A percentile compares a stretch with the other conserved stretches of the same genome.
phyloP scores from a whole-genome alignment of 2,888 invertebrate genomes.

The Caenorhabditis japonica region DNA sequence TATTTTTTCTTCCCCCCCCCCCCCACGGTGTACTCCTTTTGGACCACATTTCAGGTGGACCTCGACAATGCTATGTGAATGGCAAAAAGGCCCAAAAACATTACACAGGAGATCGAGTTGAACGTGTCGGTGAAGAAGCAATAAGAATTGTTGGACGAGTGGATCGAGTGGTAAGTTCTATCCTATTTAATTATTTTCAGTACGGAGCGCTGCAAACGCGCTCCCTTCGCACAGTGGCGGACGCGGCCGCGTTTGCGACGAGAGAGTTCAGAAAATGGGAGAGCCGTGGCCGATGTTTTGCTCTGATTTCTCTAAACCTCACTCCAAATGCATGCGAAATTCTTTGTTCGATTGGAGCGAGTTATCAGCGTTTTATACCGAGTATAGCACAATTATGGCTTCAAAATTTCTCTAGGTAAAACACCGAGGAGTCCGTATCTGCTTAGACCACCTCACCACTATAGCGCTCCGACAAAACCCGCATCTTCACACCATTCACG shows the following conservation, averaged over 20 bases:
- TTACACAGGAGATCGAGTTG: conserved; percentile 30
- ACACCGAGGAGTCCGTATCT: conserved; percentile 34
- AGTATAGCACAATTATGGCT: too few relatives aligned
- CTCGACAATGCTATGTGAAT: conserved; percentile 42
- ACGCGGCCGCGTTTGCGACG: too few relatives aligned
- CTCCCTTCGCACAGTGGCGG: too few relatives aligned
- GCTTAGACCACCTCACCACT: conserved; percentile 24
- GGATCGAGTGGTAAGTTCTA: conserved; percentile 9
- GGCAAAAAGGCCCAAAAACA: conserved; percentile 12
- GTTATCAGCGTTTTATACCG: too few relatives aligned
- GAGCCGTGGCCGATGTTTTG: too few relatives aligned
- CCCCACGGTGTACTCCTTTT: too few relatives aligned
- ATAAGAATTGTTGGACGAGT: conserved; percentile 9
- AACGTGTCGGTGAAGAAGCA: background rate
- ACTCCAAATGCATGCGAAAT: too few relatives aligned
- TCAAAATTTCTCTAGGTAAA: conserved; percentile 24
- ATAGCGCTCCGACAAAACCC: background rate
- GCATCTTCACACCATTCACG: background rate
- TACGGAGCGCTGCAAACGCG: too few relatives aligned
- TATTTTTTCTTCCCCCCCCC: too few relatives aligned
- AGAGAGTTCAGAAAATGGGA: too few relatives aligned
- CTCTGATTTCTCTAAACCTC: too few relatives aligned
- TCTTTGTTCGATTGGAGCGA: too few relatives aligned
- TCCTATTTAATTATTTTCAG: background rate
- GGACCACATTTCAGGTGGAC: conserved; percentile 30